Evolutionary conservation across 2,888 invertebrate species (phyloP).

Genomic region (Zaprionus bogoriensis): DNA sequence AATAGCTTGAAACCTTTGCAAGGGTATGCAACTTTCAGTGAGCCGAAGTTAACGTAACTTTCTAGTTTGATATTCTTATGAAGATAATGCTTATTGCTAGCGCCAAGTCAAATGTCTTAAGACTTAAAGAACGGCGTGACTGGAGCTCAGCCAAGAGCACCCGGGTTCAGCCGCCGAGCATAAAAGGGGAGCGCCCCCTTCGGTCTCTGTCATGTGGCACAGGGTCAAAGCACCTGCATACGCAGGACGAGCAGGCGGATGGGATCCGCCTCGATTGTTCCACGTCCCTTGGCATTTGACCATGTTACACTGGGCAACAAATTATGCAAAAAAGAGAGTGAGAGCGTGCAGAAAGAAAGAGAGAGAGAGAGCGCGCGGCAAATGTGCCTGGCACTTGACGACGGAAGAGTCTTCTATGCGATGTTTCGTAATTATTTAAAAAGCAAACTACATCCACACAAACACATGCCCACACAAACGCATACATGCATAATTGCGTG

Average conservation of each 20-base stretch:
- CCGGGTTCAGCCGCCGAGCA: no score
- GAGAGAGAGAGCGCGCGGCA: conserved; percentile 1
- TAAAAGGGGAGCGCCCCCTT: no score
- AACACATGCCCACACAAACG: conserved; percentile 6
- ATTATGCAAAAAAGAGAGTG: conserved; percentile 29
- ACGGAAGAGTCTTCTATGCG: conserved; percentile 4
- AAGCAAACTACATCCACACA: conserved; percentile 48
- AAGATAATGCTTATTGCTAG: no score
- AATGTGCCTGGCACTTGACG: conserved; percentile 11
- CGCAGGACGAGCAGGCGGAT: conserved; percentile 2
- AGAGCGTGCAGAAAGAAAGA: conserved; percentile 16
- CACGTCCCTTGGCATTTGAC: conserved; percentile 25
- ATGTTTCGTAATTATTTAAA: conserved; percentile 59
- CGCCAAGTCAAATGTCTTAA: no score
- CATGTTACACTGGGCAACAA: conserved; percentile 14
- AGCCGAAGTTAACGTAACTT: no score
- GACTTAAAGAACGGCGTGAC: no score
- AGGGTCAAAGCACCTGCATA: conserved; percentile 29
- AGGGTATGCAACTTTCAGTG: no score
- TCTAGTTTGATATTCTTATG: no score
- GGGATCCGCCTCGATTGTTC: conserved; percentile 15
- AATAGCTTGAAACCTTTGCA: no score
- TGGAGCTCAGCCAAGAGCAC: no score
- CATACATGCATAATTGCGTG: conserved; percentile 29
- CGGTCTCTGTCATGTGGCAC: conserved; percentile 1